Percentiles rank a stretch among this genome's conserved stretches.
These are phyloP conservation scores for Prinia subflava DNA, from an alignment of 2,113 vertebrate genomes.

Conservation along the genomic window DNA sequence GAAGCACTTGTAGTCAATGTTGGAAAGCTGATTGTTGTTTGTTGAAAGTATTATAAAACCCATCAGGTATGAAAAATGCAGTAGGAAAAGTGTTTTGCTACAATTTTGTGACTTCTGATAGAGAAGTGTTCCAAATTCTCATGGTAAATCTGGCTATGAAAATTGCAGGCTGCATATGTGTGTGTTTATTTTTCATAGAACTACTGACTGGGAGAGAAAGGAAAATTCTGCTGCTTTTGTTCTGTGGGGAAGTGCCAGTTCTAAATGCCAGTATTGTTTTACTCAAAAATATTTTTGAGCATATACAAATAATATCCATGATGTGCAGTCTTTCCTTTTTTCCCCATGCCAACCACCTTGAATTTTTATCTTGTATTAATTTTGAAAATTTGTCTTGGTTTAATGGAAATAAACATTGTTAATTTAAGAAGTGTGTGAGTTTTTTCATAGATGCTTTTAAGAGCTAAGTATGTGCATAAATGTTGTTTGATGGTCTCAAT, in stretches of 20 bases:
- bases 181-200: conserved; percentile 1
- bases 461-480: neutral
- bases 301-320: neutral
- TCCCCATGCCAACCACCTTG: conserved; percentile 21
- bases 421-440: conserved; percentile 15
- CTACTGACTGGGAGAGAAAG: conserved; percentile 5
- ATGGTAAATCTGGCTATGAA: neutral
- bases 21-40: neutral
- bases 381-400: conserved; percentile 49
- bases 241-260: conserved; percentile 5
- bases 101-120: neutral
- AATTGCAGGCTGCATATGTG: neutral
- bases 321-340: neutral
- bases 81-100: neutral
- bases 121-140: neutral
- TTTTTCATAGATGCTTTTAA: neutral
- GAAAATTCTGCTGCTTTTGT: neutral
- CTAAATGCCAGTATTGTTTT: conserved; percentile 26
- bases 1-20: neutral
- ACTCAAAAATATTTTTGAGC: conserved; percentile 11
- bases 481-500: neutral
- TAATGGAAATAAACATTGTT: conserved; percentile 70
- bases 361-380: conserved; percentile 48
- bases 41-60: neutral
- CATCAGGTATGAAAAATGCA: neutral